phyloP scores from a whole-genome alignment of 2,797 vertebrate species.

The Falco berigora region DNA sequence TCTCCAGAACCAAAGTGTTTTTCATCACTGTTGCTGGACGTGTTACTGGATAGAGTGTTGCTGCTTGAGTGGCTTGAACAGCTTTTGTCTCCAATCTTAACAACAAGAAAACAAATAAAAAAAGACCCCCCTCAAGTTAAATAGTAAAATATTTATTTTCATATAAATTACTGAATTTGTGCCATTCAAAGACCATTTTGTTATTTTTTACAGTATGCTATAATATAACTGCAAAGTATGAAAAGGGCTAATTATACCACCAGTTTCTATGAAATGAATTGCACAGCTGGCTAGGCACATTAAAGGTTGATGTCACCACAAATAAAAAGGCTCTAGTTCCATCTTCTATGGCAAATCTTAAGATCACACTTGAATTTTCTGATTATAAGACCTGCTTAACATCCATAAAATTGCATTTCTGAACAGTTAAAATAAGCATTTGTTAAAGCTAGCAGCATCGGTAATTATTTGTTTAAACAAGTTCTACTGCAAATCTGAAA shows the following conservation, averaged over 20 bases:
- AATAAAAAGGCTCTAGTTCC: slow-evolving; percentile 1
- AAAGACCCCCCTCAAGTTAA: background rate
- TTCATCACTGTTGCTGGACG: slow-evolving; percentile 92
- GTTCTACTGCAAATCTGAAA: background rate
- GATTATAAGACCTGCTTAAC: background rate
- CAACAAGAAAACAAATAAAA: background rate
- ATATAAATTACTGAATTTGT: background rate
- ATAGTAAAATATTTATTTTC: background rate
- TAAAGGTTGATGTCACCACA: slow-evolving; percentile 2
- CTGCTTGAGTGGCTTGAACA: slow-evolving; percentile 94
- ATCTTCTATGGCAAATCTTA: background rate
- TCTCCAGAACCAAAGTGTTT: slow-evolving; percentile 94
- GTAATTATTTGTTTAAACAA: slow-evolving; percentile 18
- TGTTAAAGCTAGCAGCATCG: background rate
- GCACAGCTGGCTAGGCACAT: slow-evolving; percentile 8
- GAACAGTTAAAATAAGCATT: background rate
- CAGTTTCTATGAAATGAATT: slow-evolving; percentile 20
- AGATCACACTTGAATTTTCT: slow-evolving; percentile 2
- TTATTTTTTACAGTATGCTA: background rate
- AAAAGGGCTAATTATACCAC: slow-evolving; percentile 7
- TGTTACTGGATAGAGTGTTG: slow-evolving; percentile 91
- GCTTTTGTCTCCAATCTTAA: slow-evolving; percentile 87
- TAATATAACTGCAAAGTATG: background rate
- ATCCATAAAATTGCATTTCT: slow-evolving; percentile 17
- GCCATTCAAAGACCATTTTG: background rate